Evolutionary conservation across 2,888 invertebrate genomes (phyloP).

Genomic region (Apomyelois bistriatella): DNA sequence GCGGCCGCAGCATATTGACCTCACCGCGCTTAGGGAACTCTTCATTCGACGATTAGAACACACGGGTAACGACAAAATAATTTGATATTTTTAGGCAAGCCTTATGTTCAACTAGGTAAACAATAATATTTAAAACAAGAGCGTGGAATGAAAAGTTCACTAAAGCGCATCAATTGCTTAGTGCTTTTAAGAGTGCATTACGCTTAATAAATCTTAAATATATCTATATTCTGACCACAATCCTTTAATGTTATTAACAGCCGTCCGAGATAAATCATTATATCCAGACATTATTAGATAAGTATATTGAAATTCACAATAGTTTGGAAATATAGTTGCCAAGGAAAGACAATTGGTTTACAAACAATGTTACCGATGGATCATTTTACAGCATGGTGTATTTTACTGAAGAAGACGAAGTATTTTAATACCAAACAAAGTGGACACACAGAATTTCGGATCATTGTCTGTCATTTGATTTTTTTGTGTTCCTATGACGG

Average conservation of each 20-base stretch:
- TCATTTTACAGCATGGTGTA: conserved; percentile 53
- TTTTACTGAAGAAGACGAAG: too few relatives aligned
- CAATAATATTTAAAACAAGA: too few relatives aligned
- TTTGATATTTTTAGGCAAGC: too few relatives aligned
- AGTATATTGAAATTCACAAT: conserved; percentile 7
- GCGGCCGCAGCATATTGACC: conserved; percentile 89
- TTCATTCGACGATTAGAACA: conserved; percentile 60
- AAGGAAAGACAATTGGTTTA: conserved; percentile 38
- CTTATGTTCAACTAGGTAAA: too few relatives aligned
- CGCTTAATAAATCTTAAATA: conserved; percentile 61
- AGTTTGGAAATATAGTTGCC: neutral
- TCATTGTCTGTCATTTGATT: conserved; percentile 47
- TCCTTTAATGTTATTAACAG: conserved; percentile 42
- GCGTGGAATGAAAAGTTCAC: conserved; percentile 75
- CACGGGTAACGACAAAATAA: conserved; percentile 3
- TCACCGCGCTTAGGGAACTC: conserved; percentile 77
- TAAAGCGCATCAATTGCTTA: conserved; percentile 53
- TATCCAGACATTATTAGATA: neutral
- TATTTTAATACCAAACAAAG: conserved; percentile 52
- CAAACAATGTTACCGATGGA: conserved; percentile 53
- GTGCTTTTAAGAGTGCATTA: conserved; percentile 52
- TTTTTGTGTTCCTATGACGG: conserved; percentile 33
- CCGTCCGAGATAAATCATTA: conserved; percentile 50
- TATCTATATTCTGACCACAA: conserved; percentile 52
- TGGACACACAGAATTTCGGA: conserved; percentile 31